A percentile compares a stretch with the other conserved stretches of the same genome.
Conservation (phyloP, 2,888 invertebrate species). For the Drosophila buzzatii region DNA sequence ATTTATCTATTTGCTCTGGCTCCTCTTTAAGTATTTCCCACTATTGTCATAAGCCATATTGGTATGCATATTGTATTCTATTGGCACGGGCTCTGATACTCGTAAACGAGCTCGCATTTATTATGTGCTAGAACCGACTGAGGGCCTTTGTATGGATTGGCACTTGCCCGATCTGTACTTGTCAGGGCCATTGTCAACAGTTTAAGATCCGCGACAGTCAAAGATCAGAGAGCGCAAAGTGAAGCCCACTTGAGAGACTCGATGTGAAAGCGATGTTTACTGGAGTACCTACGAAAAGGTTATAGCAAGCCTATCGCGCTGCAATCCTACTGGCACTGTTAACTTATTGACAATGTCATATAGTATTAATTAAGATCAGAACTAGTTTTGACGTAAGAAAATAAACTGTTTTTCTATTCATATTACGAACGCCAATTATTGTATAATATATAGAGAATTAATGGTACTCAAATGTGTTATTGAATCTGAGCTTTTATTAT, state of each 20-base stretch:
- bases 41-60: slow-evolving; percentile 51
- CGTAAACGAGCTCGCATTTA: slow-evolving; percentile 26
- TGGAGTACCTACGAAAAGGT: background rate
- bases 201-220: slow-evolving; percentile 54
- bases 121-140: slow-evolving; percentile 52
- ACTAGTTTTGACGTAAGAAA: background rate
- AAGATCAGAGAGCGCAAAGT: slow-evolving; percentile 58
- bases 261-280: background rate
- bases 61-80: slow-evolving; percentile 30
- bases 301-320: background rate
- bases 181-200: slow-evolving; percentile 69
- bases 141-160: slow-evolving; percentile 37
- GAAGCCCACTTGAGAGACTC: background rate
- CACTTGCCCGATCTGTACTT: slow-evolving; percentile 48
- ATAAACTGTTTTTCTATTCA: background rate
- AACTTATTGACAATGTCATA: background rate
- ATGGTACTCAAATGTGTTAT: slow-evolving; percentile 13
- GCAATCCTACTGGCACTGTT: background rate
- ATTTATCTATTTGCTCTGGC: slow-evolving; percentile 33
- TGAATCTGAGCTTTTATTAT: slow-evolving; percentile 16
- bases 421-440: slow-evolving; percentile 3
- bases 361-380: background rate
- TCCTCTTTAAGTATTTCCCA: slow-evolving; percentile 43
- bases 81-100: slow-evolving; percentile 11
- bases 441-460: background rate